phyloP scores from a whole-genome alignment of 2,113 vertebrate genomes.

The Microtus oregoni region DNA sequence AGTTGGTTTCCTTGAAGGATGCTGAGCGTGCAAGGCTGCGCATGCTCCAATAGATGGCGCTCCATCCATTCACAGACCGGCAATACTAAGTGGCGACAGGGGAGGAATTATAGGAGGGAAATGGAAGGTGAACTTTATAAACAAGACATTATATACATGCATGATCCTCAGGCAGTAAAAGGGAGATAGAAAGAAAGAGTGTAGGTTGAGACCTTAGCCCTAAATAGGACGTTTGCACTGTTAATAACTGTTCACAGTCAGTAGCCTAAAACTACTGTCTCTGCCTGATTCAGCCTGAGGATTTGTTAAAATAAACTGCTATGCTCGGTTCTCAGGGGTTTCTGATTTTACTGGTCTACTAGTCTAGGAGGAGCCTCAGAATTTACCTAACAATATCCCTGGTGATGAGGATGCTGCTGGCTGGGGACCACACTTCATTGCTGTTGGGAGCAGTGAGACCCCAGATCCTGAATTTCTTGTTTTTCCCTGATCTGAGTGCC shows the following conservation, averaged over 20 bases:
- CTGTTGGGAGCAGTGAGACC: too few species aligned
- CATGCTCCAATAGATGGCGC: not conserved
- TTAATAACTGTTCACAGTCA: not conserved
- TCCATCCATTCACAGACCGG: not conserved
- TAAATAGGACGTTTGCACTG: not conserved
- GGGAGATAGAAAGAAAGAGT: not conserved
- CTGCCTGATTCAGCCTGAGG: not conserved
- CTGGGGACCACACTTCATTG: not conserved
- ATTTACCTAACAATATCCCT: constrained; percentile 13
- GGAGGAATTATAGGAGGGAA: not conserved
- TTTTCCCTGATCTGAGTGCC: too few species aligned
- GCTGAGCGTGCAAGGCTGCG: not conserved
- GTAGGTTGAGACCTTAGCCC: not conserved
- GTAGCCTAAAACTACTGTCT: not conserved
- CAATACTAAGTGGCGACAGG: not conserved
- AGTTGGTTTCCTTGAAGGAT: not conserved
- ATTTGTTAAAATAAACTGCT: not conserved
- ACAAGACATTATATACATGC: not conserved
- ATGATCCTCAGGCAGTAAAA: not conserved
- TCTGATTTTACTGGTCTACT: not conserved
- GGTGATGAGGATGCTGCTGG: not conserved
- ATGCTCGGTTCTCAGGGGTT: not conserved
- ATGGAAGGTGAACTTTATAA: not conserved
- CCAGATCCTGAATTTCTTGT: too few species aligned
- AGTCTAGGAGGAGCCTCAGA: not conserved